Evolutionary conservation across 2,797 vertebrate genomes (phyloP).

Genomic region (Novumbra hubbsi): DNA sequence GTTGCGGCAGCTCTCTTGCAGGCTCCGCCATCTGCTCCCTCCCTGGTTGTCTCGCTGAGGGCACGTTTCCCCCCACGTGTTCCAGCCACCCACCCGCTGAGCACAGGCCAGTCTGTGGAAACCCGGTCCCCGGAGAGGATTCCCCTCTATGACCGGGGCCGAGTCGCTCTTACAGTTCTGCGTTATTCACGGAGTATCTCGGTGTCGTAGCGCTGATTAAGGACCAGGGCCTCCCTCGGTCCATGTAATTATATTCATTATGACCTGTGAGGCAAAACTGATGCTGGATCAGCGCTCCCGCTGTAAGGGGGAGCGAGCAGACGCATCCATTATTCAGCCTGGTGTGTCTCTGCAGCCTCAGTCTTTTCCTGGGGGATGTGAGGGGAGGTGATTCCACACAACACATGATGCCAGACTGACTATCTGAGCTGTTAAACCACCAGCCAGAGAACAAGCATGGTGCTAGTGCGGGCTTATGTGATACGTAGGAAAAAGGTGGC

Average conservation of each 20-base stretch:
- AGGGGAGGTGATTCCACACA: constrained; percentile 43
- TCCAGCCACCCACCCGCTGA: background rate
- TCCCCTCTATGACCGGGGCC: background rate
- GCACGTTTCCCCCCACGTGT: constrained; percentile 32
- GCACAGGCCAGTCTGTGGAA: constrained; percentile 54
- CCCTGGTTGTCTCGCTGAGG: constrained; percentile 51
- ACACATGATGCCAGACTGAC: constrained; percentile 46
- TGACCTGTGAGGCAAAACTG: background rate
- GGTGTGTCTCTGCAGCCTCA: background rate
- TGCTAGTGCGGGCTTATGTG: background rate
- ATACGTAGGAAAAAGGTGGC: background rate
- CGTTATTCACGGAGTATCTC: background rate
- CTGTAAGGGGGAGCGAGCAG: background rate
- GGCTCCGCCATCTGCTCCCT: constrained; percentile 58
- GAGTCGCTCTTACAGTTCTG: background rate
- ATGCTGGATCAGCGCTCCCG: background rate
- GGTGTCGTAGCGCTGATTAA: background rate
- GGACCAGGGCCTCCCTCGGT: background rate
- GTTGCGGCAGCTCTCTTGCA: constrained; percentile 43
- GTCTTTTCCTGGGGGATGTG: background rate
- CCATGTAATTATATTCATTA: background rate
- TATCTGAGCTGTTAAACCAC: background rate
- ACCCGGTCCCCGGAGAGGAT: constrained; percentile 26
- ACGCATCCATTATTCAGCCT: background rate
- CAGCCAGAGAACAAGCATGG: constrained; percentile 19